Conservation (phyloP, 2,113 vertebrate genomes). For the Scartelaos histophorus region DNA sequence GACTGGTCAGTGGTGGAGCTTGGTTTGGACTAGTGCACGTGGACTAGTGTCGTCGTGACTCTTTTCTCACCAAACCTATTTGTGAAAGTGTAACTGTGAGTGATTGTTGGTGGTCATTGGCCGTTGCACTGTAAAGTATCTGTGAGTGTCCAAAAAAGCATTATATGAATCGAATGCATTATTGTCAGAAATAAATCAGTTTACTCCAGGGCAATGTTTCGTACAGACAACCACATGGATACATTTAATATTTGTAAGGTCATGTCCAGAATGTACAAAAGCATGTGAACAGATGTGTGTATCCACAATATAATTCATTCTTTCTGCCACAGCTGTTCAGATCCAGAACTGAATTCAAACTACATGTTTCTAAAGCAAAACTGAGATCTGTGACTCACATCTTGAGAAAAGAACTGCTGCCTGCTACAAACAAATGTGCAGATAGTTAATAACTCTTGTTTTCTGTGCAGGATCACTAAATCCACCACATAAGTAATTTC, state of each 20-base stretch:
- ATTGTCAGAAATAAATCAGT: conserved; percentile 44
- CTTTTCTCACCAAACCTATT: too few relatives aligned
- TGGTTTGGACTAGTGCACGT: too few relatives aligned
- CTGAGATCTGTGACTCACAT: conserved; percentile 57
- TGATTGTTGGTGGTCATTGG: too few relatives aligned
- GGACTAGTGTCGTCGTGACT: too few relatives aligned
- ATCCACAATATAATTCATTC: conserved; percentile 13
- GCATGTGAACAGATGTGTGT: neutral
- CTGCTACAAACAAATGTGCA: neutral
- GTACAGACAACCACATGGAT: conserved; percentile 52
- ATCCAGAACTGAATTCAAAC: conserved; percentile 69
- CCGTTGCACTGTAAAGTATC: too few relatives aligned
- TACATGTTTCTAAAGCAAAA: conserved; percentile 63
- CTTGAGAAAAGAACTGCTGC: conserved; percentile 22
- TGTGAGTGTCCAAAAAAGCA: conserved; percentile 38
- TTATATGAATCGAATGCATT: conserved; percentile 47
- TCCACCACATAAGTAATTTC: neutral
- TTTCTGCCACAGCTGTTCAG: conserved; percentile 65
- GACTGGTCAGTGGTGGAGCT: too few relatives aligned
- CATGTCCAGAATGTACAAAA: conserved; percentile 11
- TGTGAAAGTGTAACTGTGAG: too few relatives aligned
- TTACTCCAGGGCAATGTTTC: conserved; percentile 45
- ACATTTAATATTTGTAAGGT: conserved; percentile 51
- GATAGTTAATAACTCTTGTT: neutral
- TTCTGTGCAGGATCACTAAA: neutral